Conservation (phyloP, 2,888 invertebrate species). For the Zhengitettix transpicula region DNA sequence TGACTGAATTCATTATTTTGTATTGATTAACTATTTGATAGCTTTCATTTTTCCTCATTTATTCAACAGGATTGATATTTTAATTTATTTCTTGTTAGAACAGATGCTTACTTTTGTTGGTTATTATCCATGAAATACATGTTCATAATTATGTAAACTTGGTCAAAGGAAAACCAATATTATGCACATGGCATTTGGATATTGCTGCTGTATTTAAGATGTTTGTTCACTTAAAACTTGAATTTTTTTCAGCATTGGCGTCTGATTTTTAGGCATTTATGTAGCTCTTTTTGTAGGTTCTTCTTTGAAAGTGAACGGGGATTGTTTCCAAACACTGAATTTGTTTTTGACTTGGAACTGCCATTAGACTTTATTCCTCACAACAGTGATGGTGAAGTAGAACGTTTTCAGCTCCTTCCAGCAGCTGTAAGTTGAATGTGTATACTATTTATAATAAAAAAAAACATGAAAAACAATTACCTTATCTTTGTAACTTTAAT, state of each 20-base stretch:
- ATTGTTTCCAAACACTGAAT: slow-evolving; percentile 85
- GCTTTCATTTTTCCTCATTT: too few relatives aligned
- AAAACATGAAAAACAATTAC: background rate
- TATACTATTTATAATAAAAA: background rate
- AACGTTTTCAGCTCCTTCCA: slow-evolving; percentile 72
- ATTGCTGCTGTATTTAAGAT: too few relatives aligned
- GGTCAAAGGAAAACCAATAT: too few relatives aligned
- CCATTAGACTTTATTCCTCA: slow-evolving; percentile 80
- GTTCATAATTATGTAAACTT: too few relatives aligned
- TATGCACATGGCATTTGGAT: too few relatives aligned
- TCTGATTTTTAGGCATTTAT: background rate
- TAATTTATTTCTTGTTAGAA: too few relatives aligned
- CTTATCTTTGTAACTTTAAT: too few relatives aligned
- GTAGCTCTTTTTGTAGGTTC: slow-evolving; percentile 36
- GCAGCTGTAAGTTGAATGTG: slow-evolving; percentile 40
- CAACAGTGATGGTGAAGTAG: slow-evolving; percentile 89
- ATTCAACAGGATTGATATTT: too few relatives aligned
- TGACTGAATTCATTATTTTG: too few relatives aligned
- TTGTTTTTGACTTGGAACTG: slow-evolving; percentile 81
- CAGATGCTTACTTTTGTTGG: too few relatives aligned
- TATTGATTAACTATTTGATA: too few relatives aligned
- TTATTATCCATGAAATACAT: too few relatives aligned
- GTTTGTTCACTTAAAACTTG: background rate
- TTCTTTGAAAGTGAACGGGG: slow-evolving; percentile 88
- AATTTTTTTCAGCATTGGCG: background rate